Conservation (phyloP, 2,888 invertebrate genomes). For the Latrodectus hesperus region DNA sequence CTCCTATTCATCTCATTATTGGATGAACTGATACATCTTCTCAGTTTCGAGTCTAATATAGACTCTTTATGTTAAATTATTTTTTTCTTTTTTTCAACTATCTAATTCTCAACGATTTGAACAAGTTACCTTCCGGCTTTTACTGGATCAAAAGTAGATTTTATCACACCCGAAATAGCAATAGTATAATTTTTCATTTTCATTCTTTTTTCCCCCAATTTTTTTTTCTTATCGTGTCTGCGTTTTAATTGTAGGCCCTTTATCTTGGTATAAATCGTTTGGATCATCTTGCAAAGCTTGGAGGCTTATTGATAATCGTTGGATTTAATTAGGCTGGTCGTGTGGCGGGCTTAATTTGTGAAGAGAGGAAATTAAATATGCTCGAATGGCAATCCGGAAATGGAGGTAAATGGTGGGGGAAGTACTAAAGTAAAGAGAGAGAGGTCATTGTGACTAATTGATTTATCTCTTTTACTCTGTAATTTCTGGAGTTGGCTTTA, state of each 20-base stretch:
- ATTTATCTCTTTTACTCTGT: slow-evolving; percentile 41
- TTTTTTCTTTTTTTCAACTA: slow-evolving; percentile 14
- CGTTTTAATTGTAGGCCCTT: slow-evolving; percentile 35
- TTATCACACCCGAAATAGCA: slow-evolving; percentile 30
- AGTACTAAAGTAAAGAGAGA: neutral
- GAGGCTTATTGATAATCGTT: slow-evolving; percentile 60
- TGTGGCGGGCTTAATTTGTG: slow-evolving; percentile 29
- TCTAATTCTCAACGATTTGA: slow-evolving; percentile 8
- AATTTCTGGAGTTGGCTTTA: slow-evolving; percentile 40
- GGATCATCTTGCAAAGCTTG: slow-evolving; percentile 38
- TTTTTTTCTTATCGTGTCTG: neutral
- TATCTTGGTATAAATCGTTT: slow-evolving; percentile 58
- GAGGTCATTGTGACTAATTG: slow-evolving; percentile 53
- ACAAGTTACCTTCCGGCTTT: slow-evolving; percentile 28
- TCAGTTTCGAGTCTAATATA: no score
- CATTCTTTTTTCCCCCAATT: neutral
- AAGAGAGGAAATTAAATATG: slow-evolving; percentile 54
- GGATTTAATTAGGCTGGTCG: slow-evolving; percentile 44
- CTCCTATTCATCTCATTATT: slow-evolving; percentile 45
- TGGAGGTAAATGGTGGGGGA: slow-evolving; percentile 3
- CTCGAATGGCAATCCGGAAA: slow-evolving; percentile 26
- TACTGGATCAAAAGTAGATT: slow-evolving; percentile 34
- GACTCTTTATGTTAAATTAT: neutral
- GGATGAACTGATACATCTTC: neutral
- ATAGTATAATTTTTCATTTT: slow-evolving; percentile 10